Percentiles rank a stretch among this genome's conserved stretches.
Conservation (phyloP, 2,888 invertebrate species). For the Arctia plantaginis region DNA sequence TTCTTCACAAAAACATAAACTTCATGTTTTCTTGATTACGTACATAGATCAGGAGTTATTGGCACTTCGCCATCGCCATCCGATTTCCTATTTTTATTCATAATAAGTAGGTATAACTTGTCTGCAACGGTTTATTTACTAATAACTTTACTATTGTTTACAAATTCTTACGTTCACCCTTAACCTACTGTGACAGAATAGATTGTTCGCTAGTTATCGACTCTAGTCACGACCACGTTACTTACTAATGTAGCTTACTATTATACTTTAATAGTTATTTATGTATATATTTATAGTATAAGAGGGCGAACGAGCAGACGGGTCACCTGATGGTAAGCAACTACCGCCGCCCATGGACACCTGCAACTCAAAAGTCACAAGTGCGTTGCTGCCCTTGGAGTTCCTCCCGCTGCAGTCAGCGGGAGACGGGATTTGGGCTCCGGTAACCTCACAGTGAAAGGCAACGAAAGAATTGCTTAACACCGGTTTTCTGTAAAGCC, state of each 20-base stretch:
- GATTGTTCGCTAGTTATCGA: conserved; percentile 25
- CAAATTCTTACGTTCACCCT: conserved; percentile 37
- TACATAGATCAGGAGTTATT: neutral
- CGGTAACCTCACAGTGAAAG: no score
- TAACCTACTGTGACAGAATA: conserved; percentile 33
- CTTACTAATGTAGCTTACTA: conserved; percentile 13
- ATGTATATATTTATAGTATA: no score
- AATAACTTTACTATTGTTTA: conserved; percentile 28
- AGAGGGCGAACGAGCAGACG: no score
- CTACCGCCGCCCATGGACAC: no score
- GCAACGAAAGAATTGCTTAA: no score
- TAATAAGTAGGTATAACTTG: conserved; percentile 1
- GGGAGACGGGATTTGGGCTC: no score
- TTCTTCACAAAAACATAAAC: neutral
- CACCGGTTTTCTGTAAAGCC: no score
- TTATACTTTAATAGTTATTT: neutral
- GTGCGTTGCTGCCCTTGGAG: no score
- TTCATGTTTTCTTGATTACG: neutral
- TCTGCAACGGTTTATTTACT: conserved; percentile 12
- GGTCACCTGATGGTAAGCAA: no score
- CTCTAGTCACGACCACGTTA: conserved; percentile 27
- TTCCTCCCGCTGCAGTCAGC: no score
- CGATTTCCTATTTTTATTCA: neutral
- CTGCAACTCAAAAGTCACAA: no score
- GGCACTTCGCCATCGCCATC: neutral